A percentile compares a stretch with the other conserved stretches of the same genome.
Conservation (phyloP, 2,888 invertebrate species). For the Standfussiana lucernea region DNA sequence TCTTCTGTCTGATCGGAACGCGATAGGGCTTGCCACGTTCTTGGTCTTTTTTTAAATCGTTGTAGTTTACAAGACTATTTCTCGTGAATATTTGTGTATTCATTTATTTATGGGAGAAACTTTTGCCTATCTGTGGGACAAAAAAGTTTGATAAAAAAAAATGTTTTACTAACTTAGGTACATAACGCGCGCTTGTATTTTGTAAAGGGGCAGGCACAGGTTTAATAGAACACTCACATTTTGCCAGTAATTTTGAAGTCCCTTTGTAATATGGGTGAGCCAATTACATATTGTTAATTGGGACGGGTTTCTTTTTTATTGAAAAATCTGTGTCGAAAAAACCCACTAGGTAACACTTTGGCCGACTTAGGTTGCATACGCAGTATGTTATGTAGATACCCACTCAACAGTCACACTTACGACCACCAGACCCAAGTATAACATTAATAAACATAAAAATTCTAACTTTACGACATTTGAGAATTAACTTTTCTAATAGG, state of each 20-base stretch:
- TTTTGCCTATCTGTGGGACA: not conserved
- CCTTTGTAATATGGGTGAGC: not conserved
- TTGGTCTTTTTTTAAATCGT: not conserved
- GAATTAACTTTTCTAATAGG: not conserved
- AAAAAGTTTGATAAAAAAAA: not conserved
- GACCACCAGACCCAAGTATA: not conserved
- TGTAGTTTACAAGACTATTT: not conserved
- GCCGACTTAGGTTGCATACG: not conserved
- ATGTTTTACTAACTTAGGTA: not conserved
- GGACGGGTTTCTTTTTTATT: not conserved
- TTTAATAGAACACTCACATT: not conserved
- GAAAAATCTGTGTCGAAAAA: not conserved
- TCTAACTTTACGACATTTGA: not conserved
- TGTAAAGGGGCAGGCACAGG: not conserved
- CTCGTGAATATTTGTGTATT: not conserved
- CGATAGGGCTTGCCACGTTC: slow-evolving; percentile 73
- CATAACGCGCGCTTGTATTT: not conserved
- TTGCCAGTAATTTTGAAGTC: not conserved
- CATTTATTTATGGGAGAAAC: not conserved
- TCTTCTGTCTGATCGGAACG: slow-evolving; percentile 85
- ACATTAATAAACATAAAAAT: not conserved
- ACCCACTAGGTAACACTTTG: not conserved
- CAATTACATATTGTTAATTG: not conserved
- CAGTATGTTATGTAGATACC: not conserved
- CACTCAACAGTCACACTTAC: not conserved